These are phyloP conservation scores for Craseonycteris thonglongyai DNA, from an alignment of 2,113 vertebrate genomes.

Conservation along the genomic window DNA sequence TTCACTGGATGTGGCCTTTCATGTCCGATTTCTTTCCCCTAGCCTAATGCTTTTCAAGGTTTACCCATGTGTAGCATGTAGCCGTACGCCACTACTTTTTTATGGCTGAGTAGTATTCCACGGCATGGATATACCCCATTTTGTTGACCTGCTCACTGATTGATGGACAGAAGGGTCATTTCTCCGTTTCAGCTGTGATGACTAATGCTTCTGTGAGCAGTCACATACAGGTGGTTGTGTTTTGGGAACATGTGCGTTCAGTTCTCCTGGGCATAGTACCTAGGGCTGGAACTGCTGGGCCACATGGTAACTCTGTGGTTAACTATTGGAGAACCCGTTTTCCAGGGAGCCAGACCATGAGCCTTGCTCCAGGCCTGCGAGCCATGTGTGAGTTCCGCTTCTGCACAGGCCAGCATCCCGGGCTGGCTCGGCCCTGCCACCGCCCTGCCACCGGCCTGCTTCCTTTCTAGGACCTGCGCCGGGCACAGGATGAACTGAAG, in stretches of 20 bases:
- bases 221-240: background rate
- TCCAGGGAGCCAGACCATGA: background rate
- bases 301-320: background rate
- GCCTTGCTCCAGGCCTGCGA: background rate
- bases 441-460: fast-evolving
- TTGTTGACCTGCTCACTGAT: background rate
- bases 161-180: background rate
- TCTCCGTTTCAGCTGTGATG: background rate
- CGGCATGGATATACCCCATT: background rate
- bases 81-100: background rate
- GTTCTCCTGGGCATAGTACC: background rate
- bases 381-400: background rate
- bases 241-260: background rate
- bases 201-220: background rate
- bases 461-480: constrained; percentile 81
- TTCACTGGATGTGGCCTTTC: background rate
- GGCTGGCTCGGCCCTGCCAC: background rate
- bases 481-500: constrained; percentile 74
- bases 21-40: background rate
- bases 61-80: background rate
- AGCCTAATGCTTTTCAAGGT: background rate
- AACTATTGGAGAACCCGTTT: background rate
- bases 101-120: background rate
- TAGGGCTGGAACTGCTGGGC: background rate
- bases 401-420: background rate